Conservation (phyloP, 2,797 vertebrate genomes). For the Psittacula derbiana region DNA sequence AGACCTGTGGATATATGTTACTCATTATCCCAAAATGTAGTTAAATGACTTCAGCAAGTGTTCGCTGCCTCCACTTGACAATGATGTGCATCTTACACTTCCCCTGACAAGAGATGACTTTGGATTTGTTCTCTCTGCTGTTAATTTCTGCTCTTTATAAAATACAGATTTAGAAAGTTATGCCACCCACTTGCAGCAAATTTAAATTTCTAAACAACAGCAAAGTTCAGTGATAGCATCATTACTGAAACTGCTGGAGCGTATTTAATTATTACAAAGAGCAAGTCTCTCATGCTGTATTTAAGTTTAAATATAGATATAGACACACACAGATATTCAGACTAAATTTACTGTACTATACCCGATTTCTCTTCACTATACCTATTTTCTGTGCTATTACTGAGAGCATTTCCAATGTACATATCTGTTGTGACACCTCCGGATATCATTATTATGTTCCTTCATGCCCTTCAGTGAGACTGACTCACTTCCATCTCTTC, state of each 20-base stretch:
- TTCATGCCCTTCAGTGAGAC: neutral
- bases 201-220: conserved; percentile 20
- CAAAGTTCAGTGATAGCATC: neutral
- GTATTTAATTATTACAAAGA: neutral
- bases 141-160: neutral
- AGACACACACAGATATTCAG: neutral
- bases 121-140: neutral
- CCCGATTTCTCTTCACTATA: neutral
- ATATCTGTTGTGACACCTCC: neutral
- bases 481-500: neutral
- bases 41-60: neutral
- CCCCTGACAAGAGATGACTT: neutral
- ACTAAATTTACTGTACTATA: neutral
- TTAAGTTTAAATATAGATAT: neutral
- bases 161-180: neutral
- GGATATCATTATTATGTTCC: neutral
- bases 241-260: neutral
- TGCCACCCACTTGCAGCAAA: conserved; percentile 11
- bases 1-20: neutral
- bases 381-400: neutral
- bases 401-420: neutral
- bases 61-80: neutral
- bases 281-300: neutral
- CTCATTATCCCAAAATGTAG: neutral
- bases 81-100: neutral